phyloP scores from a whole-genome alignment of 2,113 vertebrate genomes.

The Macquaria australasica region DNA sequence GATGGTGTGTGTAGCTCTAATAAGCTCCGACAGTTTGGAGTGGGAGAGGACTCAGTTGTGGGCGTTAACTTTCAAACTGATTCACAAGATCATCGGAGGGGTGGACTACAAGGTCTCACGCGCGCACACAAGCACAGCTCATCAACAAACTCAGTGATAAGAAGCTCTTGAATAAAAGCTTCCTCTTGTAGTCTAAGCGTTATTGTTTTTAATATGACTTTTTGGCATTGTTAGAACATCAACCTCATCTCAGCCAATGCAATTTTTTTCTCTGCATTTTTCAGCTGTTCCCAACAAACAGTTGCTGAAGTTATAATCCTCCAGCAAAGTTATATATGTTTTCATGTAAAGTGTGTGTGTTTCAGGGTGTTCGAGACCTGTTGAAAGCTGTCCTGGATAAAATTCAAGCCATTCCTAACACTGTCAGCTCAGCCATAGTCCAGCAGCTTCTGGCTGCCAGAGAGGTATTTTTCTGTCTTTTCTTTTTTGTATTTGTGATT shows the following conservation, averaged over 20 bases:
- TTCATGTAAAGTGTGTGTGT: neutral
- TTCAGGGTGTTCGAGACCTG: constrained; percentile 95
- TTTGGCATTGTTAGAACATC: neutral
- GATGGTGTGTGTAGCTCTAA: constrained; percentile 95
- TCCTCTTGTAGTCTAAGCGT: neutral
- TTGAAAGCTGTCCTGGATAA: constrained; percentile 97
- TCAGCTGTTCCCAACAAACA: neutral
- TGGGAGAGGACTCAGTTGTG: constrained; percentile 98
- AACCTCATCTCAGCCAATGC: too few relatives aligned
- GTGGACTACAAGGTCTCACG: constrained; percentile 96
- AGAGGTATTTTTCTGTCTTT: constrained; percentile 84
- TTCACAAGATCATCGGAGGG: constrained; percentile 98
- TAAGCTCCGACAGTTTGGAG: constrained; percentile 94
- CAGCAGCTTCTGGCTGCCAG: constrained; percentile 95
- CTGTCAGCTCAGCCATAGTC: constrained; percentile 97
- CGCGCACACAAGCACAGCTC: neutral
- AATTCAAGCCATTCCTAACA: constrained; percentile 94
- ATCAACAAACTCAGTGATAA: neutral
- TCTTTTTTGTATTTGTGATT: neutral
- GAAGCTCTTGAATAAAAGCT: neutral
- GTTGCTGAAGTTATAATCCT: neutral
- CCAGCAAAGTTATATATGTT: neutral
- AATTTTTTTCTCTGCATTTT: neutral
- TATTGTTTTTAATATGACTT: neutral
- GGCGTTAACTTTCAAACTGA: constrained; percentile 95